Conservation (phyloP, 2,113 vertebrate genomes). For the Leptocoma aspasia region DNA sequence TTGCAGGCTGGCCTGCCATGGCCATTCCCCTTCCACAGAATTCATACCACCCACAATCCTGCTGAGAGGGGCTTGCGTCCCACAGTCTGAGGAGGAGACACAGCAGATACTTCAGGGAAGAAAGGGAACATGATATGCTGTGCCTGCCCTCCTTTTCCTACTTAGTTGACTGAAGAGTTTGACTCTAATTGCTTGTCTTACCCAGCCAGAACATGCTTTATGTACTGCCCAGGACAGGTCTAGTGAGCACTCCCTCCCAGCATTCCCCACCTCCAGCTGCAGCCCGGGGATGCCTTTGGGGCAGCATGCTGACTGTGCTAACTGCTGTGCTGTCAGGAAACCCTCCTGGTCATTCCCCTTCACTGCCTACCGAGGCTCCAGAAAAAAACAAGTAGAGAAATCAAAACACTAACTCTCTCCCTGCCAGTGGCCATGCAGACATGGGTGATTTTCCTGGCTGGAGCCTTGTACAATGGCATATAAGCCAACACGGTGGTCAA, state of each 20-base stretch:
- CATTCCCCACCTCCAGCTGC: neutral
- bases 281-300: neutral
- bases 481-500: neutral
- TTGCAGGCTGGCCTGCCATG: conserved; percentile 93
- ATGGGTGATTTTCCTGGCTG: neutral
- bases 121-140: neutral
- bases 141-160: neutral
- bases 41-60: conserved; percentile 83
- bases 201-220: neutral
- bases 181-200: neutral
- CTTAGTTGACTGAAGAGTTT: neutral
- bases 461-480: neutral
- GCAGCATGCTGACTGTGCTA: neutral
- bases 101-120: neutral
- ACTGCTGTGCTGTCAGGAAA: neutral
- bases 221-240: neutral
- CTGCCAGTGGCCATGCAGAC: neutral
- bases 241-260: neutral
- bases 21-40: conserved; percentile 90
- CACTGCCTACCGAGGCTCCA: accelerated
- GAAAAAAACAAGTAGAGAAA: neutral
- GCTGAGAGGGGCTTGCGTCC: conserved; percentile 78
- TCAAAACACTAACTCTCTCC: neutral
- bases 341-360: neutral
- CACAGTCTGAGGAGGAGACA: conserved; percentile 78